Evolutionary conservation across 2,113 vertebrate genomes (phyloP), one percentile per base, ranked within the genome.

Genomic region (Callorhinus ursinus): DNA sequence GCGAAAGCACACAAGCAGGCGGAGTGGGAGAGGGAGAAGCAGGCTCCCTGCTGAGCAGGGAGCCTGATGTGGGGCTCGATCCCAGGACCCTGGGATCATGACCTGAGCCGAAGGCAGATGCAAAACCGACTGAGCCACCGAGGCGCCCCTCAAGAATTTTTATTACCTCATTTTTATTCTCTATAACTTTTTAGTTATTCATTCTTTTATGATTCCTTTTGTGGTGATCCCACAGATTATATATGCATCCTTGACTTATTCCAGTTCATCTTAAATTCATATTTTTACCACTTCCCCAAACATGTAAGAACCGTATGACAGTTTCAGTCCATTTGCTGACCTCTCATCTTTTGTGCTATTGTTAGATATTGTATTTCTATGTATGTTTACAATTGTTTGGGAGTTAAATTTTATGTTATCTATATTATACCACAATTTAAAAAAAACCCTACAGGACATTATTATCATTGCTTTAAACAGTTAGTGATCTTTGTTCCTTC

Each of bases 391-490:
- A 96, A 69, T 51, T 16, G 5, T n/a, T 53, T 18, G 57, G 39
- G 21, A 93, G 59, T 46, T 69, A 69, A 39, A 77, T 89, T 88
- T 76, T 57, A 77, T 39, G 21, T 28, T 65, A 55, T 42, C 26
- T 42, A 16, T 81, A 46, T 87, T 82, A 92, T 53, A 92, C 36
- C 69, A 72, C 39, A 82, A 59, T 67, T 8, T 55, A 69, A 39
- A 36, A 77, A 69, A 59, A 46, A 1, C 14, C 49, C 21, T 51
- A 74, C 22, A 88, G 28, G 63, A 42, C 36, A 63, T 92, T 79
- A 49, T 79, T 95, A 72, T 95, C 33, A 51, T 63, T 63, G 65
- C 61, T 92, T 88, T 65, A 82, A 88, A 81, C 2, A 63, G 15
- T 16, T 18, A 63, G 26, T 83, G 26, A 59, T 88, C 42, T 92